Evolutionary conservation across 1,140 invertebrate species (phyloP), one percentile per base, ranked within the genome.

Genomic region (Hyphantria cunea): DNA sequence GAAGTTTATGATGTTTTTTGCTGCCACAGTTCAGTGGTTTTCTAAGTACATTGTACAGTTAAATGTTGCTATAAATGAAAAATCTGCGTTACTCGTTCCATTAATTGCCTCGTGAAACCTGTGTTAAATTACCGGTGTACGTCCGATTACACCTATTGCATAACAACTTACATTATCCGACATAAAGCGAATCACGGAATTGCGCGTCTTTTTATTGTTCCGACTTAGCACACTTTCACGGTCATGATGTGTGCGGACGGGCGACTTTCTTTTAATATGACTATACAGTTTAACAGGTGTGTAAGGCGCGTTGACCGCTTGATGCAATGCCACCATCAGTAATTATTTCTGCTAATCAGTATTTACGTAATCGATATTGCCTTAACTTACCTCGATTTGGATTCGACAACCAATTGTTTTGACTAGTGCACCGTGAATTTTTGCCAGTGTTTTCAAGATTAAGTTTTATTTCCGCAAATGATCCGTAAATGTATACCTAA

Each of bases 181-280:
- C 48, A 58, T 48, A 50, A 34, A 44, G 11, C 37, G 53, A 71
- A 55, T 70, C 66, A 74, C 72, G 70, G 73, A 79, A 79, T 76
- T 58, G 61, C 56, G 54, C 55, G 68, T 74, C 72, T 48, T 75
- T 75, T 68, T 73, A 78, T 81, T 81, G 76, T 78, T 74, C 68
- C 66, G 64, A 58, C 54, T 52, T 56, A 56, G 54, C 50, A 49
- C 17, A 70, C 82, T 84, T 84, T 84, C 82, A 78, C 73, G 75
- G 76, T 81, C 78, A 82, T 74, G 73, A 58, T 64, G 67, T 64
- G 66, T 73, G 70, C 71, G n/a, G n/a, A n/a, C n/a, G 48, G 63
- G 61, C 44, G 64, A 73, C 78, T 83, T 83, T 81, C 80, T 75
- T 80, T 60, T 66, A 32, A 56, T 33, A 17, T 13, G n/a, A n/a